Base-by-base conservation (phyloP, 2,113 vertebrate genomes). In the Orthonyx spaldingii region DNA sequence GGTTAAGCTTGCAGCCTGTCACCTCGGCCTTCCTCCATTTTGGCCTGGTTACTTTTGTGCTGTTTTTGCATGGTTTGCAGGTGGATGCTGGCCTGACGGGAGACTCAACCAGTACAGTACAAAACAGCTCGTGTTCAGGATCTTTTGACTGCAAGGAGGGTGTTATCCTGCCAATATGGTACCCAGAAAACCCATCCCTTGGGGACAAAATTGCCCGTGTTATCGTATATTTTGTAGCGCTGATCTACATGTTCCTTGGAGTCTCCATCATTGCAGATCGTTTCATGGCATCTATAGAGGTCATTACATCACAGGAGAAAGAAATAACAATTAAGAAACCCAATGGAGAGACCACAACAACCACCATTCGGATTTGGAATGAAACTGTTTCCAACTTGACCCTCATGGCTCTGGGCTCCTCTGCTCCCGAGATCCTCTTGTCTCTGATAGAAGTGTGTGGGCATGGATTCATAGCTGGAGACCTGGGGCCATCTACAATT, bases 221-320 rank as follows among this genome's bases (percentile, higher is more conserved):
- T 97, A 99, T 99, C 11, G 99, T 99, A 66, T 99, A 99, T 94
- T 99, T 99, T 88, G 99, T 99, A 95, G 99, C 99, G 7, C 97
- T 99, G 97, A 99, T 99, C 97, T 99, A 99, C 98, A 99, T 99
- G 99, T 99, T 99, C 85, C 98, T 99, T 23, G 99, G 99, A 57
- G 99, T 99, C 69, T 99, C 99, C 79, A 99, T 99, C 97, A 99
- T 99, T 89, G 99, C 99, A 2, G 99, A 99, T 94, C 99, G 99
- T 91, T 99, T 99, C 98, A 99, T 99, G 99, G 99, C 99, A 3
- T 99, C 99, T 88, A 99, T 99, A 79, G 99, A 99, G 95, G 99
- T 99, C 84, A 99, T 99, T 96, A 99, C 99, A 11, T 99, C 99
- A 17, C 99, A 99, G 95, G 99, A 99, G 96, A 99, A 98, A 96